Base-by-base conservation (phyloP, 2,888 invertebrate species). In the Crioceris asparagi region DNA sequence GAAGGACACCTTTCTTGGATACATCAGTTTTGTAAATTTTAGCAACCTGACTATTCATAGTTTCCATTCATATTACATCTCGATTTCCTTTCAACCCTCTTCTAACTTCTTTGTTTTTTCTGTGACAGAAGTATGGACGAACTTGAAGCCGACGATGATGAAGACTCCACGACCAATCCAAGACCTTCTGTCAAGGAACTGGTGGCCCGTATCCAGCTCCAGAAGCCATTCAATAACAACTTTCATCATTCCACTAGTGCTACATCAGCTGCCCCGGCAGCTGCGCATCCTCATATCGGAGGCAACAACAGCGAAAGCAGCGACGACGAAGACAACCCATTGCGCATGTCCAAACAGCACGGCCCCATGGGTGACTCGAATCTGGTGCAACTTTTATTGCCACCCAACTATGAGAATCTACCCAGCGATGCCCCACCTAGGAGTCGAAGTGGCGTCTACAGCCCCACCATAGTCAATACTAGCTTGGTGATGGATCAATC, bases 171-270 rank as follows among this genome's bases (percentile, higher is more conserved):
- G 32, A 47, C 48, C n/a, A 49, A 51, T 19, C 65, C 66, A 2
- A 64, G 75, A 29, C 72, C 68, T 47, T 71, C 74, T 1, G 77
- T 77, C 1, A 77, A 75, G 50, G 76, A 77, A 52, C 59, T 77
- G 47, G 75, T 77, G 16, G 76, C 75, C 2, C 69, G 71, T 54
- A 73, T 75, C 7, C 77, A 77, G 56, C 67, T 66, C 17, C 64
- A 71, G 35, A 48, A 47, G 12, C 36, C 35, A 5, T 38, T 40
- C 4, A 45, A 44, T 16, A 36, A 43, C 14, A 38, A 39, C 31
- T 66, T 55, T 52, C 64, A 52, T 53, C 56, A 51, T 64, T 27
- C 27, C 12, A 14, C 27, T 11, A 15, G 27, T n/a, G 27, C 14
- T 11, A n/a, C n/a, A n/a, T n/a, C 43, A 45, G 27, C 25, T 35